These are phyloP conservation scores for Lycorma delicatula DNA, from an alignment of 1,140 invertebrate genomes.

Conservation along the genomic window DNA sequence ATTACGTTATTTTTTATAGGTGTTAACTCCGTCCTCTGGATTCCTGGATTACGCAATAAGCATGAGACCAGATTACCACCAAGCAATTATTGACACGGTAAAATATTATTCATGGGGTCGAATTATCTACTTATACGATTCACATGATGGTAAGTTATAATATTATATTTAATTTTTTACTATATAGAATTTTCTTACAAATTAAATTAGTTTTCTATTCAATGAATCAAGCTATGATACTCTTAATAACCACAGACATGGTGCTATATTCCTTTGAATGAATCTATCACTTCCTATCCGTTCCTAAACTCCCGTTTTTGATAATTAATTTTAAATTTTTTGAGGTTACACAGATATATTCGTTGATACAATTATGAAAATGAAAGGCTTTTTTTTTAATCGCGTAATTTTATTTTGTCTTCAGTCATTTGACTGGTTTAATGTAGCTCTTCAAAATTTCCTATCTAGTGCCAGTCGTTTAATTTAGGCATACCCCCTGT, in stretches of 20 bases:
- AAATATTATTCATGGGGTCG: constrained; percentile 84
- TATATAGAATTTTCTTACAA: background rate
- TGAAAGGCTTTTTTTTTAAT: too few relatives aligned
- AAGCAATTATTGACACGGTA: constrained; percentile 87
- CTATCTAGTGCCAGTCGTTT: too few relatives aligned
- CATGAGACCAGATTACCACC: constrained; percentile 91
- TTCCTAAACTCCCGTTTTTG: too few relatives aligned
- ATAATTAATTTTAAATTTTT: too few relatives aligned
- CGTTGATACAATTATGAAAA: too few relatives aligned
- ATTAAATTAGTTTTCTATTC: background rate
- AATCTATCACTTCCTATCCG: background rate
- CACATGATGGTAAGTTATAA: constrained; percentile 85
- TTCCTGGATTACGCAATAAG: constrained; percentile 81
- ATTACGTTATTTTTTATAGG: constrained; percentile 41
- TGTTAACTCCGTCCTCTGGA: constrained; percentile 72
- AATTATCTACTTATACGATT: constrained; percentile 92
- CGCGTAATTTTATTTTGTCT: too few relatives aligned
- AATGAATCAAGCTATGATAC: background rate
- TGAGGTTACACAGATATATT: too few relatives aligned
- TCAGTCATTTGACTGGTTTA: too few relatives aligned
- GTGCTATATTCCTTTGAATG: too few relatives aligned
- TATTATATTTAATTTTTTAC: background rate
- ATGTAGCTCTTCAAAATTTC: too few relatives aligned
- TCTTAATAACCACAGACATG: too few relatives aligned
- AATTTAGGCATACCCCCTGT: too few relatives aligned